Conservation (phyloP, 2,113 vertebrate species). For the Nansenia antarctica region DNA sequence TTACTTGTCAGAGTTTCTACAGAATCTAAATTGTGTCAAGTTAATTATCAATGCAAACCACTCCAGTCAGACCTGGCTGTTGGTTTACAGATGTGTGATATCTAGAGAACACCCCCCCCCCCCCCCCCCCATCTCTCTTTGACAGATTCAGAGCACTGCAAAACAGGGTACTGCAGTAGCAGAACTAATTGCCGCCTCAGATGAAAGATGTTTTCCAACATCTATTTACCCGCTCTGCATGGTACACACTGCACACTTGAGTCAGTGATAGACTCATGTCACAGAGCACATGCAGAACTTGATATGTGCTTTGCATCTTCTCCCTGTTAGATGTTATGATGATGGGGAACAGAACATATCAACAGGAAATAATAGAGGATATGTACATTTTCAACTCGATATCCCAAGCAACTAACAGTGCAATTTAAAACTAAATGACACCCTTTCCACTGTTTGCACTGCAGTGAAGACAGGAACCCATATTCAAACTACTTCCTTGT, state of each 20-base stretch:
- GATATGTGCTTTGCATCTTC: conserved; percentile 20
- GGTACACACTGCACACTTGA: conserved; percentile 7
- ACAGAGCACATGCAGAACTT: conserved; percentile 9
- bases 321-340: conserved; percentile 19
- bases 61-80: not conserved
- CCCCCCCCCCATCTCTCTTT: not conserved
- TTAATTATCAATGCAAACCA: not conserved
- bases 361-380: conserved; percentile 38
- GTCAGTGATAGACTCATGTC: not conserved
- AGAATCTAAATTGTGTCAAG: not conserved
- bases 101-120: not conserved
- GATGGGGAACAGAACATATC: conserved; percentile 18
- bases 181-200: conserved; percentile 40
- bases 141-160: conserved; percentile 52
- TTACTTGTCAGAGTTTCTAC: not conserved
- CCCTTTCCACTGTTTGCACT: not conserved
- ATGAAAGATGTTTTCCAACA: conserved; percentile 45
- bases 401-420: not conserved
- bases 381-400: not conserved
- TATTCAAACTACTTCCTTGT: not conserved
- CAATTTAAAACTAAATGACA: not conserved
- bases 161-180: conserved; percentile 16
- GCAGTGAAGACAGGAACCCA: not conserved
- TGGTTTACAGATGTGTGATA: not conserved
- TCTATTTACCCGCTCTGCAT: conserved; percentile 29